These are phyloP conservation scores for Rhagonycha lutea DNA, from an alignment of 2,888 invertebrate genomes.

Conservation along the genomic window DNA sequence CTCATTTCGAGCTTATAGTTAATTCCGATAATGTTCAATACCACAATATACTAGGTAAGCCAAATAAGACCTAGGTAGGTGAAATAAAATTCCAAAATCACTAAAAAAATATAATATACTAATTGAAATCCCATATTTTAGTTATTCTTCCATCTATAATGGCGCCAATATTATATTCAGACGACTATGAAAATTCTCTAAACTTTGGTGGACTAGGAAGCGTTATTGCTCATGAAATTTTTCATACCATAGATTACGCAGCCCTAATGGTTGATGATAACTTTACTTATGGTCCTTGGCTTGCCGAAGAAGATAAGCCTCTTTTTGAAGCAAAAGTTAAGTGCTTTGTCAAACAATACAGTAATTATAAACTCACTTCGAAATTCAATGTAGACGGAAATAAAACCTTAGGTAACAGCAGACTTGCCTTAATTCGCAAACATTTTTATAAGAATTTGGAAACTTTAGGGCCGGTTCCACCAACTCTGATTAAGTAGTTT, in stretches of 20 bases:
- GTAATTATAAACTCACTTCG: background rate
- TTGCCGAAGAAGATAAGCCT: background rate
- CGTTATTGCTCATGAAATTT: constrained; percentile 2
- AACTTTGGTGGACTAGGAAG: constrained; percentile 9
- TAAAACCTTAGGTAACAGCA: background rate
- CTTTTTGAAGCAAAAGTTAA: background rate
- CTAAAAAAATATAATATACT: no score
- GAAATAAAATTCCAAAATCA: no score
- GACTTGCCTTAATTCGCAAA: no score
- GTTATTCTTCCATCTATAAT: constrained; percentile 4
- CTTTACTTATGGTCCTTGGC: background rate
- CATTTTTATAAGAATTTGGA: no score
- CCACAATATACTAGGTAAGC: background rate
- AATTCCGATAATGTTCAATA: background rate
- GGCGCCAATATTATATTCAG: background rate
- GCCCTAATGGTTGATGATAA: background rate
- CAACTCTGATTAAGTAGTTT: no score
- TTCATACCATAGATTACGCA: background rate
- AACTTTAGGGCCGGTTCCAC: no score
- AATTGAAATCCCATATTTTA: background rate
- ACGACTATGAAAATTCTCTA: background rate
- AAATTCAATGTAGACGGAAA: background rate
- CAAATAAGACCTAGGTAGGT: no score
- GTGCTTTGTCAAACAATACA: constrained; percentile 2
- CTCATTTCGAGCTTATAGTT: background rate